Evolutionary conservation across 2,888 invertebrate species (phyloP), one percentile per base, ranked within the genome.

Genomic region (Hipparchia semele): DNA sequence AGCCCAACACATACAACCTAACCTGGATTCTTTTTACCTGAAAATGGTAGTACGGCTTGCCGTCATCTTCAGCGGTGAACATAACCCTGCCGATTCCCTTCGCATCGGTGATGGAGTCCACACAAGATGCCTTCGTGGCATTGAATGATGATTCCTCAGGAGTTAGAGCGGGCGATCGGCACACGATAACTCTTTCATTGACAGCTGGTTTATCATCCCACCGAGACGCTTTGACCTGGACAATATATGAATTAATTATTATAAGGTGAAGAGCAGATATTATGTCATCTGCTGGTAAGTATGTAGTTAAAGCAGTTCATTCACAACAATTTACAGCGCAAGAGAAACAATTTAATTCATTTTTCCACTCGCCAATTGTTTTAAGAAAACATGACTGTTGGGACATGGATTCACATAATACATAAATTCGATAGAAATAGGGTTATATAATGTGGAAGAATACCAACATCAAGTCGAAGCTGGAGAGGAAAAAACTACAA

Each of bases 171-270:
- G 86, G 79, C n/a, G 84, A 79, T 8, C 90, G 87, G 70, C 94
- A 94, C 1, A 94, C 87, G 0, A 82, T 83, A 6, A 94, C 78
- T 0, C 75, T 80, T 68, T 88, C 87, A 10, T 81, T 83, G 0
- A 80, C n/a, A 0, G 89, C 90, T 6, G 91, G 90, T 49, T 90
- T 91, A 65, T 89, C 90, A 65, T 93, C 92, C 92, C 92, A 94
- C 0, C 91, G 88, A 0, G 84, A 90, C 0, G 93, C 94, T 84
- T 90, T 91, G 33, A 94, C 85, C 94, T 94, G 56, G 6, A 65
- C 51, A 2, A 39, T 39, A 39, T n/a, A 65, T 13, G 56, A 56
- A 56, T 2, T n/a, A 56, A 0, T 13, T 58, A 6, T 49, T 0
- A 6, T 7, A 7, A 7, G 7, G 2, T 6, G 6, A 49, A 49